Evolutionary conservation across 2,888 invertebrate species (phyloP).

Genomic region (Neria commutata): DNA sequence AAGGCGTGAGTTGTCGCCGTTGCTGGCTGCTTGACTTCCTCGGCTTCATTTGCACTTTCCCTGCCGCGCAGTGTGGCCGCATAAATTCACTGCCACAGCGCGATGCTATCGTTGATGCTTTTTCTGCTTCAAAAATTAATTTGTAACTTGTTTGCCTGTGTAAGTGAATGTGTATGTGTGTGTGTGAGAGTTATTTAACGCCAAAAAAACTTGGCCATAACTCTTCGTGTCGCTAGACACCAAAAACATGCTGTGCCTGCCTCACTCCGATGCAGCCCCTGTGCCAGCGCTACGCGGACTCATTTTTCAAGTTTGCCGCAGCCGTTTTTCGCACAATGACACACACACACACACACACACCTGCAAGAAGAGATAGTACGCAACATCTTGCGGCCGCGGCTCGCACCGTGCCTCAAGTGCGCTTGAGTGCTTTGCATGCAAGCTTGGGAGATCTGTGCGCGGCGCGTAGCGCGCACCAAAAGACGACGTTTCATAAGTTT

Average conservation of each 20-base stretch:
- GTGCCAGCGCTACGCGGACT: conserved; percentile 1
- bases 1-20: too few relatives aligned
- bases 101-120: conserved; percentile 39
- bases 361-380: too few relatives aligned
- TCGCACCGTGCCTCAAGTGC: too few relatives aligned
- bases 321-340: conserved; percentile 9
- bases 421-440: too few relatives aligned
- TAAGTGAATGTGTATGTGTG: too few relatives aligned
- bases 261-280: background rate
- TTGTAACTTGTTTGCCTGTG: conserved; percentile 39
- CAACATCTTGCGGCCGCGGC: too few relatives aligned
- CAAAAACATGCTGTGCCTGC: background rate
- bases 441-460: conserved; percentile 11
- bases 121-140: conserved; percentile 51
- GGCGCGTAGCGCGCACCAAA: conserved; percentile 8
- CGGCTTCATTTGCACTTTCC: too few relatives aligned
- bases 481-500: conserved; percentile 21
- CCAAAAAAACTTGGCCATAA: conserved; percentile 34
- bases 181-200: conserved; percentile 7
- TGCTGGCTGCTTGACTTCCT: too few relatives aligned
- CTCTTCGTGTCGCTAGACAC: conserved; percentile 31
- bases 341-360: too few relatives aligned
- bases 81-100: too few relatives aligned
- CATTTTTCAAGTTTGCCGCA: conserved; percentile 26
- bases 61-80: too few relatives aligned